Conservation (phyloP, 2,113 vertebrate species). For the Laticauda laticaudata region DNA sequence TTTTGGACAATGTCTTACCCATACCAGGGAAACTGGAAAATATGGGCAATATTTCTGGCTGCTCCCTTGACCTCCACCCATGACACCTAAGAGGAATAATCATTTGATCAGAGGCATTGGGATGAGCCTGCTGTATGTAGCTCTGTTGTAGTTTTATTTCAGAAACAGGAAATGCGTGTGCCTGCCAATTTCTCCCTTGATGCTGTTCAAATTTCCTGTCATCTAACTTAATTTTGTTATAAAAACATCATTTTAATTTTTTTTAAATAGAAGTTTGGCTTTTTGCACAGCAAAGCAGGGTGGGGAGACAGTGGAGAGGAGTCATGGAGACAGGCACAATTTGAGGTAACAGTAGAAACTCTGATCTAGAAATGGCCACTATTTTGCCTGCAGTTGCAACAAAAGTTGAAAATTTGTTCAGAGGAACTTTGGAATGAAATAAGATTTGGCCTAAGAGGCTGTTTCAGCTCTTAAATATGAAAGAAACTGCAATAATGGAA, state of each 20-base stretch:
- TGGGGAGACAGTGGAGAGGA: neutral
- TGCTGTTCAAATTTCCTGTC: neutral
- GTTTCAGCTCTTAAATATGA: neutral
- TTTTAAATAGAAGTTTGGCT: neutral
- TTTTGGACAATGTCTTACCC: neutral
- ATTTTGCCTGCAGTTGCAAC: neutral
- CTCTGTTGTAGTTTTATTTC: neutral
- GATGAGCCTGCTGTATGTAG: neutral
- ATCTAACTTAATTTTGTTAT: neutral
- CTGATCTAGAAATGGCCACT: neutral
- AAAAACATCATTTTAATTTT: neutral
- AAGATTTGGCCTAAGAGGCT: neutral
- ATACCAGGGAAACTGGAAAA: neutral
- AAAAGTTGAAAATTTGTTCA: neutral
- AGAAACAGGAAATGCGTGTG: neutral
- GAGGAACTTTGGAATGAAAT: neutral
- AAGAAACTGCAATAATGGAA: neutral
- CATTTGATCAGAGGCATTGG: neutral
- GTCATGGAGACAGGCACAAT: neutral
- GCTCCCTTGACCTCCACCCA: neutral
- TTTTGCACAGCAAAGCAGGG: neutral
- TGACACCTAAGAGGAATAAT: neutral
- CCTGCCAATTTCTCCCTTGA: neutral
- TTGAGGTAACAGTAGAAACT: neutral
- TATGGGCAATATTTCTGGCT: neutral